Percentiles rank a stretch among this genome's conserved stretches.
Evolutionary conservation across 2,113 vertebrate species (phyloP).

Genomic region (Rhinoptilus africanus): DNA sequence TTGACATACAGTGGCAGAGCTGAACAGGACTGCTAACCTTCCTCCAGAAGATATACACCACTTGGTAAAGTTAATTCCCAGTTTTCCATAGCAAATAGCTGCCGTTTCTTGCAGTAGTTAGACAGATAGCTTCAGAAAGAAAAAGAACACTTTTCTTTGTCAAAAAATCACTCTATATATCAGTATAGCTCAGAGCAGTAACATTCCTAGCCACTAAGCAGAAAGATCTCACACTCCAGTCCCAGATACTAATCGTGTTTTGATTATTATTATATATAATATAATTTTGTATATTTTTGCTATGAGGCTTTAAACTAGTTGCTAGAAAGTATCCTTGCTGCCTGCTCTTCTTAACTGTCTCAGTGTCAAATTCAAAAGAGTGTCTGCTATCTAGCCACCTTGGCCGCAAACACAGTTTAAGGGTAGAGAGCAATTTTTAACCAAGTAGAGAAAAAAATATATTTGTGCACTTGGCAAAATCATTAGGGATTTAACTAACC

Average conservation of each 20-base stretch:
- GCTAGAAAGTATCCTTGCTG: background rate
- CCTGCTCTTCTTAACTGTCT: background rate
- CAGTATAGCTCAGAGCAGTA: background rate
- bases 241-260: background rate
- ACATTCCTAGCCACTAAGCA: background rate
- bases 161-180: background rate
- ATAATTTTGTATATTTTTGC: background rate
- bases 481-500: background rate
- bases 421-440: background rate
- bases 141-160: background rate
- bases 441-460: background rate
- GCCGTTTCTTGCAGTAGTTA: background rate
- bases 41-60: fast-evolving
- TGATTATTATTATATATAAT: background rate
- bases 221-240: background rate
- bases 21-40: background rate
- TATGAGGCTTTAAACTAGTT: background rate
- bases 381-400: background rate
- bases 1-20: background rate
- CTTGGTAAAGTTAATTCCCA: background rate
- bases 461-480: background rate
- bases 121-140: background rate
- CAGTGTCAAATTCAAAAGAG: background rate
- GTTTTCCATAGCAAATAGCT: background rate
- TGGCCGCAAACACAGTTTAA: background rate